These are phyloP conservation scores for Xylota segnis DNA, from an alignment of 2,888 invertebrate genomes.

Conservation along the genomic window DNA sequence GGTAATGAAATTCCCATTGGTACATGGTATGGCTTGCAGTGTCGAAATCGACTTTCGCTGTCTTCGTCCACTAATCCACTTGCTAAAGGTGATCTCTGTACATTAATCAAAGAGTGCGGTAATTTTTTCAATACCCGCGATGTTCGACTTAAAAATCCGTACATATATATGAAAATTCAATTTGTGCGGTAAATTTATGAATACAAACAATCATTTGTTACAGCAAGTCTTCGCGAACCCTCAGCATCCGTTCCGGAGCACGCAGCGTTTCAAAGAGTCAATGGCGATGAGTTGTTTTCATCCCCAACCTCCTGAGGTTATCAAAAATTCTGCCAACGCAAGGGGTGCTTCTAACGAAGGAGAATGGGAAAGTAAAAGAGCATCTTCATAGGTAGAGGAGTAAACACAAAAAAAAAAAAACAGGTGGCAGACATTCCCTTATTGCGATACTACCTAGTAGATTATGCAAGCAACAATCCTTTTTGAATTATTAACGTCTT, in stretches of 20 bases:
- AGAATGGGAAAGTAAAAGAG: conserved; percentile 44
- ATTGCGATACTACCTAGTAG: conserved; percentile 64
- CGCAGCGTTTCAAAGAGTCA: conserved; percentile 6
- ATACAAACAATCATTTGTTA: conserved; percentile 73
- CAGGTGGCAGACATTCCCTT: conserved; percentile 68
- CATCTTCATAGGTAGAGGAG: conserved; percentile 55
- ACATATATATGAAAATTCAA: conserved; percentile 49
- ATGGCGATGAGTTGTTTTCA: conserved; percentile 25
- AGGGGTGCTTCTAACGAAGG: conserved; percentile 39
- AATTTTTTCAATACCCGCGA: conserved; percentile 55
- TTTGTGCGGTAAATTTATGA: conserved; percentile 67
- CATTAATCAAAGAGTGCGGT: conserved; percentile 47
- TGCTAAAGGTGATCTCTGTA: conserved; percentile 35
- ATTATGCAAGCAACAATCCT: conserved; percentile 77
- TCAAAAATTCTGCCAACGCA: conserved; percentile 58
- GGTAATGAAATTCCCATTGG: conserved; percentile 44
- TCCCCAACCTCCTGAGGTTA: conserved; percentile 31
- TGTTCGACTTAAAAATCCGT: conserved; percentile 22
- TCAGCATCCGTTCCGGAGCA: conserved; percentile 4
- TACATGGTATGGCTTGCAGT: conserved; percentile 9
- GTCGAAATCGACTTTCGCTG: conserved; percentile 36
- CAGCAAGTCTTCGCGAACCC: conserved; percentile 15
- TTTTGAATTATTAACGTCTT: conserved; percentile 75
- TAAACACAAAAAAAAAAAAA: neutral
- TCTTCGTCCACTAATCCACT: conserved; percentile 59